These are phyloP conservation scores for Rhopalosiphum maidis DNA, from an alignment of 1,140 invertebrate species.

Conservation along the genomic window DNA sequence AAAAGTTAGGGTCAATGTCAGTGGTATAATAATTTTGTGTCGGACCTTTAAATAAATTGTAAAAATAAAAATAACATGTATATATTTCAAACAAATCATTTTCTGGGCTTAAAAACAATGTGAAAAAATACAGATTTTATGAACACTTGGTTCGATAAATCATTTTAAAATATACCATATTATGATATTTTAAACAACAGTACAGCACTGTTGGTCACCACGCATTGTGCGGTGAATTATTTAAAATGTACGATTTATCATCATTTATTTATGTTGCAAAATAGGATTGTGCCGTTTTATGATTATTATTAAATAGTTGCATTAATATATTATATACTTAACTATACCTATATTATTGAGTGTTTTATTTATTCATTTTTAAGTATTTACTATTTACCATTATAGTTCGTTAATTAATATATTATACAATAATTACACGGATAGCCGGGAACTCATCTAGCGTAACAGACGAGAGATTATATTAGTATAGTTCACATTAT, in stretches of 20 bases:
- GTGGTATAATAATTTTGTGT: neutral
- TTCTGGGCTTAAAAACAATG: neutral
- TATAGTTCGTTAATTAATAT: neutral
- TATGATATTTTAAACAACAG: neutral
- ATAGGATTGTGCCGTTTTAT: neutral
- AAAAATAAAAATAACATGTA: neutral
- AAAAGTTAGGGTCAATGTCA: neutral
- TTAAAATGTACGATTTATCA: neutral
- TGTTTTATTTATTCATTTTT: neutral
- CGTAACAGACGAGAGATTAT: neutral
- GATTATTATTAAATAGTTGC: neutral
- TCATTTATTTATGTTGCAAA: neutral
- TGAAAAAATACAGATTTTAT: conserved; percentile 9
- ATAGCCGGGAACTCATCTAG: neutral
- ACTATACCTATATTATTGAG: neutral
- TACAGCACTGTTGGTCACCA: neutral
- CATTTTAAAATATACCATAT: neutral
- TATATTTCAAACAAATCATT: neutral
- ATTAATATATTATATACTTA: neutral
- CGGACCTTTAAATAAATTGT: neutral
- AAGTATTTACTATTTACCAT: no score
- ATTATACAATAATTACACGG: neutral
- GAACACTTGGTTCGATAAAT: neutral
- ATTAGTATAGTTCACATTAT: neutral
- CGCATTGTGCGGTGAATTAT: neutral